Percentiles rank a stretch among this genome's conserved stretches.
Evolutionary conservation across 2,113 vertebrate species (phyloP).

Genomic region (Gallinago undulata): DNA sequence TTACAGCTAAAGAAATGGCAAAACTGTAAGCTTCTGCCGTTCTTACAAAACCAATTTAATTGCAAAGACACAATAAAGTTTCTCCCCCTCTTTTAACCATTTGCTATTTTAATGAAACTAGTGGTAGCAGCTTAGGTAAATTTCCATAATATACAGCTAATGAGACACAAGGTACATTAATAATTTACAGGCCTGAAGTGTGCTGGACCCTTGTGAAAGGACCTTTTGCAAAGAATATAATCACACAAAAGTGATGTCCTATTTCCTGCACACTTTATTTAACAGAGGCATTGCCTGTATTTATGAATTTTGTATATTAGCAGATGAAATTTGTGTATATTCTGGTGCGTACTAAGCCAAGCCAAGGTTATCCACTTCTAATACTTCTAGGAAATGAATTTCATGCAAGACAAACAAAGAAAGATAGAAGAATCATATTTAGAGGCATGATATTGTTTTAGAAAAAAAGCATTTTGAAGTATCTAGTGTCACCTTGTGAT

Average conservation of each 20-base stretch:
- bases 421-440: neutral
- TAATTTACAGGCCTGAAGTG: constrained; percentile 57
- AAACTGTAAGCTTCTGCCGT: constrained; percentile 17
- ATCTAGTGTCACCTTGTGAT: neutral
- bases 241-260: neutral
- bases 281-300: neutral
- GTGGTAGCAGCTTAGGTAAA: constrained; percentile 25
- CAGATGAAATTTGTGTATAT: neutral
- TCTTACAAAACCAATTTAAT: constrained; percentile 54
- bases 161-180: constrained; percentile 42
- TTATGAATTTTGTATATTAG: neutral
- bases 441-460: neutral
- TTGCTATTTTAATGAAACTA: constrained; percentile 59
- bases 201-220: neutral
- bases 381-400: neutral
- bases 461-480: neutral
- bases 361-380: neutral
- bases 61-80: neutral
- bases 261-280: constrained; percentile 17
- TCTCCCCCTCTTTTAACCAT: constrained; percentile 40
- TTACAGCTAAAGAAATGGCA: constrained; percentile 44
- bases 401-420: neutral
- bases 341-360: neutral
- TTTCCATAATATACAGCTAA: constrained; percentile 47
- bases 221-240: neutral